A percentile compares a stretch with the other conserved stretches of the same genome.
Evolutionary conservation across 2,113 vertebrate genomes (phyloP).

Genomic region (cattle (Bos taurus)): ARS-UCD2.0 NC_037347.1:34085501-34086000

Average conservation of each 20-base stretch:
- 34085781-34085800: background rate
- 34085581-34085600: background rate
- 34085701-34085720: background rate
- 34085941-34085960: fast-evolving
- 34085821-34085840: background rate
- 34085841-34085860: background rate
- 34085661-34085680: background rate
- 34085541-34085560: background rate
- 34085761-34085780: background rate
- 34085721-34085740: background rate
- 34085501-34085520: background rate
- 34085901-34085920: background rate
- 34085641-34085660: background rate
- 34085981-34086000: background rate
- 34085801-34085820: background rate
- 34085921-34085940: background rate
- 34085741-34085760: background rate
- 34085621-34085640: background rate
- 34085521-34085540: background rate
- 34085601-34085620: background rate
- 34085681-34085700: background rate
- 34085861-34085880: no score
- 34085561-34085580: background rate
- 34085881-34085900: background rate
- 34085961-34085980: background rate